Base-by-base conservation (phyloP, 1,140 invertebrate genomes). In the Potamilus streckersoni region DNA sequence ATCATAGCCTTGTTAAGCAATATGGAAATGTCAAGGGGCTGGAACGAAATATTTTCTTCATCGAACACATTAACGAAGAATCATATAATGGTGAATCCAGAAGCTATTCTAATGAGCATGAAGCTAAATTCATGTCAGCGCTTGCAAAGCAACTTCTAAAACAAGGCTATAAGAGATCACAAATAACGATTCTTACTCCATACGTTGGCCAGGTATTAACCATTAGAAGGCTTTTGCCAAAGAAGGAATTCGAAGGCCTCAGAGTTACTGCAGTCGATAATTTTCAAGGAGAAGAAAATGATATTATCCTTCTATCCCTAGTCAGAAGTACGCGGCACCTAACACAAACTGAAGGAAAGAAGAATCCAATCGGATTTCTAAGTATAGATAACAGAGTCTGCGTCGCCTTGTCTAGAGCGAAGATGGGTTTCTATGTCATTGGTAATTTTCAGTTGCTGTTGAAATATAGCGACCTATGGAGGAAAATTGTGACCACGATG, bases 321-420 rank as follows among this genome's bases (percentile, higher is more conserved):
- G 95, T 97, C 0, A 90, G 95, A 73, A 95, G 93, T 85, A 86
- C 85, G 71, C 85, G 5, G 88, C 92, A 31, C 19, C 90, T 91
- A 17, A 49, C 38, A 4, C 38, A 49, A 49, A 49, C 38, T 5
- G 89, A 93, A 16, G 49, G 61, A n/a, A 68, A 60, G 60, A 62
- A 27, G 14, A 91, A 91, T 19, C 92, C 91, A 58, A 93, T 96
- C 83, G 95, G 95, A 11, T 96, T 96, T 90, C 86, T 96, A 15
- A 91, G 91, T 20, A 93, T 91, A 62, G 91, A 93, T 62, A 96
- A 96, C 89, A 89, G 95, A 67, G 92, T 96, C 63, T 95, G 94
- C 89, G 95, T 96, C 2, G 95, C 95, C 6, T 88, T 96, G 12
- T 96, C 95, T 0, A 89, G 95, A 80, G 95, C 95, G 0, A 93